Evolutionary conservation across 30 jellyfish, hydroid and myxozoan genomes (phyloP).

Genomic region (Catostylus mosaicus): DNA sequence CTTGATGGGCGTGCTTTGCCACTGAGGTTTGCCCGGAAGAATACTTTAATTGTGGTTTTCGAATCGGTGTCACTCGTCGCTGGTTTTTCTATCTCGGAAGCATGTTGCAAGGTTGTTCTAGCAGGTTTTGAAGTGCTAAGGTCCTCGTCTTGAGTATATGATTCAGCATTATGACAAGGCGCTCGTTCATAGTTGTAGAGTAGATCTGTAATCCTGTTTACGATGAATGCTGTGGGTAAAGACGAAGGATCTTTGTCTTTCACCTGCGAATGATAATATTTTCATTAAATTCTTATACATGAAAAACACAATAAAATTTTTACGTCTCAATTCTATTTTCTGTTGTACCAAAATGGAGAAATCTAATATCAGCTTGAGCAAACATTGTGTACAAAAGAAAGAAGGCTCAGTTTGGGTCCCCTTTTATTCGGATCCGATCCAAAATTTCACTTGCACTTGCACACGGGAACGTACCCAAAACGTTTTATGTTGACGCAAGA

Average conservation of each 20-base stretch:
- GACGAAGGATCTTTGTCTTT: conserved; percentile 19
- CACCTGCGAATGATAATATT: neutral
- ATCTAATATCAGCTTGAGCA: too few relatives aligned
- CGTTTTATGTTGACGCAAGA: too few relatives aligned
- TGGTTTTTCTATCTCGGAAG: neutral
- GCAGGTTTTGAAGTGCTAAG: neutral
- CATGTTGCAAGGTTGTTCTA: neutral
- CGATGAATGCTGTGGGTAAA: conserved; percentile 25
- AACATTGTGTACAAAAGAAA: too few relatives aligned
- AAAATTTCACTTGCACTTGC: too few relatives aligned
- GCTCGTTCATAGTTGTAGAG: conserved; percentile 2
- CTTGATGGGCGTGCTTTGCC: neutral
- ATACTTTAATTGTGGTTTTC: neutral
- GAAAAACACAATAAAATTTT: too few relatives aligned
- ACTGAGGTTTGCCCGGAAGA: neutral
- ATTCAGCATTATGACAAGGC: neutral
- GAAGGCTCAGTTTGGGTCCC: too few relatives aligned
- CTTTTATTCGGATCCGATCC: too few relatives aligned
- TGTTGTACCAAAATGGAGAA: too few relatives aligned
- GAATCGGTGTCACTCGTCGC: neutral
- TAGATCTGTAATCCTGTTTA: conserved; percentile 14
- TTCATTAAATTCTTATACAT: too few relatives aligned
- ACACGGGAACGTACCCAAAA: too few relatives aligned
- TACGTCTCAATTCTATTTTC: too few relatives aligned
- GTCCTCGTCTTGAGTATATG: neutral